Evolutionary conservation across 1,140 invertebrate genomes (phyloP), one percentile per base, ranked within the genome.

Genomic region (Magallana angulata): DNA sequence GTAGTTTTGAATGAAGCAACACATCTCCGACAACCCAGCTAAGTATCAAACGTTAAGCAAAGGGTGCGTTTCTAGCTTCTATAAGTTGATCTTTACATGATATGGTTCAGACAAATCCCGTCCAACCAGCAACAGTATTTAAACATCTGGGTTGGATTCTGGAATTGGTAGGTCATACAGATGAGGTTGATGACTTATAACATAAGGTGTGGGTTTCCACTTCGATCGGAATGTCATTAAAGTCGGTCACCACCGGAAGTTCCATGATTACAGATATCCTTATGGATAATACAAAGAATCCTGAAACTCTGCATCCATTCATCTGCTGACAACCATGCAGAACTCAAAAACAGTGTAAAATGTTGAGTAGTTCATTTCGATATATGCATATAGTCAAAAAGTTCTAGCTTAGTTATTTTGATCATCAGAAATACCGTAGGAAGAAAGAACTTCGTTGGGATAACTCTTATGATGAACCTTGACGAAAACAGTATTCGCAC

Each of bases 401-500:
- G 81, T 68, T 76, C 60, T 18, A 83, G n/a, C 24, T 48, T 88
- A 56, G 57, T 88, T 89, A 60, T 85, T 89, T 85, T 90, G 87
- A 59, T 90, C 89, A 64, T 90, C 89, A 24, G 87, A 82, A 7
- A 90, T 14, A 11, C 87, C 88, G 80, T 90, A 90, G 5, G 87
- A 14, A 48, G 18, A 9, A 9, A 88, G 1, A 57, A 14, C 62
- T 84, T 71, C 11, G n/a, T 81, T 9, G 6, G 87, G 85, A 30
- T 76, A 24, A 24, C 82, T 82, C 62, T 87, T 86, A 18, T 76
- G 76, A 76, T 81, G 88, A 16, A 89, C 88, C 8, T 85, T 16
- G 1, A 88, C 88, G 48, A 84, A 62, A 1, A 88, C 68, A n/a
- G 88, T 83, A 18, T 89, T 89, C 3, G 88, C 88, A 88, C 90